phyloP scores from a whole-genome alignment of 1,140 invertebrate species.

The Dinoponera quadriceps region DNA sequence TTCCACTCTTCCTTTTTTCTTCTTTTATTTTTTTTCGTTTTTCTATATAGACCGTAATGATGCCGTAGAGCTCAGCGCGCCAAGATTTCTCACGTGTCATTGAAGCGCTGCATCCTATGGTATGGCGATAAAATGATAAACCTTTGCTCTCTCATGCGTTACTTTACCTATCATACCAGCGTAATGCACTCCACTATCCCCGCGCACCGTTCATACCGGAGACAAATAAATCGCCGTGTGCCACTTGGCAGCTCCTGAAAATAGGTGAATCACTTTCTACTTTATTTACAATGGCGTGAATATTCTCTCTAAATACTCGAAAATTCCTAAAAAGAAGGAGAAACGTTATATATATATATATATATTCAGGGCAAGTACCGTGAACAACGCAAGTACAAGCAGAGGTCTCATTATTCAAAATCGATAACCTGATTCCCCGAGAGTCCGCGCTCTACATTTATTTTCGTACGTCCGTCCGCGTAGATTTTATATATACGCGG shows the following conservation, averaged over 20 bases:
- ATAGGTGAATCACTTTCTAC: slow-evolving; percentile 44
- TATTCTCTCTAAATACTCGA: not conserved
- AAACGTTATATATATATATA: too few species aligned
- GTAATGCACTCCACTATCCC: slow-evolving; percentile 41
- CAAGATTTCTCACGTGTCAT: slow-evolving; percentile 68
- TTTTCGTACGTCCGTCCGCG: not conserved
- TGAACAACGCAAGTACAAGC: not conserved
- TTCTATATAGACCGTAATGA: slow-evolving; percentile 47
- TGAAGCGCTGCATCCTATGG: slow-evolving; percentile 39
- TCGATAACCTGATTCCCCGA: not conserved
- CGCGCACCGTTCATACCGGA: slow-evolving; percentile 25
- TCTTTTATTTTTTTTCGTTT: not conserved
- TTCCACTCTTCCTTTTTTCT: slow-evolving; percentile 21
- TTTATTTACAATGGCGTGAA: not conserved
- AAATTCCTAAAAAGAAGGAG: not conserved
- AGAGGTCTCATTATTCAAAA: not conserved
- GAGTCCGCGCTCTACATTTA: not conserved
- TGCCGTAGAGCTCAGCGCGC: slow-evolving; percentile 29
- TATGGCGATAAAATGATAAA: slow-evolving; percentile 70
- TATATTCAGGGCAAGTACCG: not conserved
- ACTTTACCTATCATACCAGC: slow-evolving; percentile 37
- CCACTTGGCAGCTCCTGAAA: slow-evolving; percentile 42
- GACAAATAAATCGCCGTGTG: slow-evolving; percentile 56
- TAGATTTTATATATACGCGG: not conserved
- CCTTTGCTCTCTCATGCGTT: slow-evolving; percentile 65